Evolutionary conservation across 2,888 invertebrate species (phyloP), one percentile per base, ranked within the genome.

Genomic region (Alviniconcha strummeri): DNA sequence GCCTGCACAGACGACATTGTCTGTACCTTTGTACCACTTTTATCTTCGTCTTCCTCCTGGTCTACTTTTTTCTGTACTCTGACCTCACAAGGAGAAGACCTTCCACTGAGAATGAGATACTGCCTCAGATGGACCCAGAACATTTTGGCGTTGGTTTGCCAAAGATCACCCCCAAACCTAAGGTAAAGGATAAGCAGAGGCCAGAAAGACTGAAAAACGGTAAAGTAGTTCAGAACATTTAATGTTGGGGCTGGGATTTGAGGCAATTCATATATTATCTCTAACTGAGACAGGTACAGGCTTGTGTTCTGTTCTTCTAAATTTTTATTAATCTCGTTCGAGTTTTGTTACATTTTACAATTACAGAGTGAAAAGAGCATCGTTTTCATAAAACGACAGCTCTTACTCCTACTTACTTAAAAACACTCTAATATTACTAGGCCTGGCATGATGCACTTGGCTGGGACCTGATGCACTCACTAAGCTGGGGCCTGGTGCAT

Each of bases 1-100:
- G 83, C 64, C 52, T 83, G 69, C 76, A 55, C 9, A 56, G 64
- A 57, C 81, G 81, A 13, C 81, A 69, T 7, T 13, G 75, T 71
- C 60, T 81, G 19, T 77, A 60, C n/a, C 77, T 81, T 17, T 54
- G 67, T 15, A 52, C 56, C 36, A 60, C 17, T 64, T 17, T 81
- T 8, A 71, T 57, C 17, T 11, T 81, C 17, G 9, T 82, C 56
- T 76, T 72, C 71, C 75, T 84, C 7, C 19, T 82, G 1, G 57
- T 76, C 19, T 74, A 69, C 60, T 15, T 80, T 6, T n/a, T 80
- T 7, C 36, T 80, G 67, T 57, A 82, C 76, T 36, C 82, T 0
- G 74, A 60, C 11, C 74, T 82, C 52, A 19, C 80, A 17, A 52
- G 64, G 5, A 72, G 56, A 9, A 81, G 19, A 60, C 11, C 52